Percentiles rank a stretch among this genome's conserved stretches.
Conservation (phyloP, 2,888 invertebrate genomes). For the Hirtodrosophila histrioides region DNA sequence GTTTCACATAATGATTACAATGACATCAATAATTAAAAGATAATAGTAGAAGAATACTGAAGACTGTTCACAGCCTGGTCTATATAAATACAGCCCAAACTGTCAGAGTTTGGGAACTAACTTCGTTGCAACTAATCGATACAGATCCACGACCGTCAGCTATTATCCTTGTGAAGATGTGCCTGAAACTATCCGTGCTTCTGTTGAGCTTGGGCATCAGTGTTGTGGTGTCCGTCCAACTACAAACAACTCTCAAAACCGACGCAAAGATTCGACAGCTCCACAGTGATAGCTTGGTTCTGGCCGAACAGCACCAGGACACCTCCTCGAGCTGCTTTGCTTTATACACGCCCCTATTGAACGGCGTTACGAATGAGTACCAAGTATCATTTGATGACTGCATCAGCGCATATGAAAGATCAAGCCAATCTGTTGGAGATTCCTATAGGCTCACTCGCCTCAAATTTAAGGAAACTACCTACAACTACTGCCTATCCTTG, state of each 20-base stretch:
- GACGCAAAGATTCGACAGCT: conserved; percentile 33
- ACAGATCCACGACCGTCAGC: background rate
- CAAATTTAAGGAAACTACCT: background rate
- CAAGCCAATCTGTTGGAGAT: background rate
- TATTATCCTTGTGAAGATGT: conserved; percentile 35
- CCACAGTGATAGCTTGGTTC: conserved; percentile 21
- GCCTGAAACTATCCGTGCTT: conserved; percentile 28
- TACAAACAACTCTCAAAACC: conserved; percentile 13
- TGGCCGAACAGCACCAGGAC: conserved; percentile 40
- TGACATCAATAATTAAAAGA: conserved; percentile 38
- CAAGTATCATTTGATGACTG: conserved; percentile 31
- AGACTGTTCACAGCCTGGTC: background rate
- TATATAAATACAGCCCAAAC: conserved; percentile 39
- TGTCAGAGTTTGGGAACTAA: background rate
- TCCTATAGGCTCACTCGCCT: background rate
- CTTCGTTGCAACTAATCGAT: background rate
- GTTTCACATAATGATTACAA: conserved; percentile 9
- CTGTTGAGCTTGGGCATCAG: conserved; percentile 29
- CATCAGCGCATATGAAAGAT: background rate
- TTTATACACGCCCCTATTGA: conserved; percentile 34
- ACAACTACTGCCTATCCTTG: conserved; percentile 27
- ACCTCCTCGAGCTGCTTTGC: conserved; percentile 33
- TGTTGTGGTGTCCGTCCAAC: conserved; percentile 6
- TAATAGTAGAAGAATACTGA: background rate
- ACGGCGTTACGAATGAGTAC: conserved; percentile 16